These are phyloP conservation scores for Rhinoraja longicauda DNA, from an alignment of 2,797 vertebrate genomes.

Conservation along the genomic window DNA sequence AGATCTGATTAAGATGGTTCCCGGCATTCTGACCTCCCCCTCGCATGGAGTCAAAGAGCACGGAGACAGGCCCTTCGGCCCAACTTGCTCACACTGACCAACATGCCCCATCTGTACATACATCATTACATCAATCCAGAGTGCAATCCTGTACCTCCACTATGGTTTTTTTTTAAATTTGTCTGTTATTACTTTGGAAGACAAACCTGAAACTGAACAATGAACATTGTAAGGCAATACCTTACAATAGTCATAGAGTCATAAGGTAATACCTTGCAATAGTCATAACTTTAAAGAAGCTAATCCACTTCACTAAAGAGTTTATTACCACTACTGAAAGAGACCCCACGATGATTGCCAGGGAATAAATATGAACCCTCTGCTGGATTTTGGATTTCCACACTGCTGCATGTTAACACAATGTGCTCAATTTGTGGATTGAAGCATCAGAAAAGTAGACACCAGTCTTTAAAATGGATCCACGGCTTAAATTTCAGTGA, in stretches of 20 bases:
- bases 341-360: background rate
- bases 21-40: background rate
- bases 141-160: background rate
- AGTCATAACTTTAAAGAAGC: background rate
- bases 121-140: background rate
- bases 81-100: no score
- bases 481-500: background rate
- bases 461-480: background rate
- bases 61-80: no score
- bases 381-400: background rate
- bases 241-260: background rate
- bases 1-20: background rate
- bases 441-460: background rate
- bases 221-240: background rate
- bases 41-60: no score
- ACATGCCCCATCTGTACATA: no score
- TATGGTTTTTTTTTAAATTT: background rate
- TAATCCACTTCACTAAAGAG: background rate
- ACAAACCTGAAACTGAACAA: background rate
- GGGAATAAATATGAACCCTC: background rate
- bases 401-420: background rate
- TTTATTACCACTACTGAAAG: background rate
- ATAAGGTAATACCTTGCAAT: background rate
- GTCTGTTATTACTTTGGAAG: background rate
- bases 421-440: background rate